Evolutionary conservation across 1,140 invertebrate genomes (phyloP).

Genomic region (Drosophila rufa): DNA sequence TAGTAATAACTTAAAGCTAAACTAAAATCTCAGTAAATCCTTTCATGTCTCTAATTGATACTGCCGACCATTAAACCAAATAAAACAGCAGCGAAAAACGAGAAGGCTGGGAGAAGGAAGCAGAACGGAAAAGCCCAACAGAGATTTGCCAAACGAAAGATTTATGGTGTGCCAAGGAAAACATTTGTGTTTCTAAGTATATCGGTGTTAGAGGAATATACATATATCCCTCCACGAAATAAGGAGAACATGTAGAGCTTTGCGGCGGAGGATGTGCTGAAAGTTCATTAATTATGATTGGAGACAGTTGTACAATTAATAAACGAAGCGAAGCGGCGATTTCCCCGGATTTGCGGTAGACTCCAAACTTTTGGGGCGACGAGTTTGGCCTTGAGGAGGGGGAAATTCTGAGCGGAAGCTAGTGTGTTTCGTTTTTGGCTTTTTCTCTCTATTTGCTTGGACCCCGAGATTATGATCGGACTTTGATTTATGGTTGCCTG

Average conservation of each 20-base stretch:
- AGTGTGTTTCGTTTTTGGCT: slow-evolving; percentile 34
- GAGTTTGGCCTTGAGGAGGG: not conserved
- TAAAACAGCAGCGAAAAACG: slow-evolving; percentile 22
- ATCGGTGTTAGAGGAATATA: slow-evolving; percentile 59
- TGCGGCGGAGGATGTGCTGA: slow-evolving; percentile 59
- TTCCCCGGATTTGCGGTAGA: slow-evolving; percentile 37
- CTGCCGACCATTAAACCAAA: slow-evolving; percentile 53
- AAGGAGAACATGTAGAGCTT: slow-evolving; percentile 25
- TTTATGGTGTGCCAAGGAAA: slow-evolving; percentile 75
- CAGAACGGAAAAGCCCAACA: slow-evolving; percentile 18
- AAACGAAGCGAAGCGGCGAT: slow-evolving; percentile 56
- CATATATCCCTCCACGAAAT: not conserved
- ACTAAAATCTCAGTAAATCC: slow-evolving; percentile 33
- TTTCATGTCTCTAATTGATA: slow-evolving; percentile 68
- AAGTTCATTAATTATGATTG: slow-evolving; percentile 84
- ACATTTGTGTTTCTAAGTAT: slow-evolving; percentile 67
- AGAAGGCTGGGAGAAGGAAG: not conserved
- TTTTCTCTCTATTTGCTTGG: slow-evolving; percentile 44
- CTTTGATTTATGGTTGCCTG: slow-evolving; percentile 73
- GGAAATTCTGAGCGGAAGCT: slow-evolving; percentile 33
- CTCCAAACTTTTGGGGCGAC: slow-evolving; percentile 13
- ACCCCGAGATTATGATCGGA: slow-evolving; percentile 73
- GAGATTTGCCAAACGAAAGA: slow-evolving; percentile 71
- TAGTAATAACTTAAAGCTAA: slow-evolving; percentile 5
- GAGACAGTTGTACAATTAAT: slow-evolving; percentile 83